Evolutionary conservation across 1,140 invertebrate genomes (phyloP).

Genomic region (Drosophila nigrodunni): DNA sequence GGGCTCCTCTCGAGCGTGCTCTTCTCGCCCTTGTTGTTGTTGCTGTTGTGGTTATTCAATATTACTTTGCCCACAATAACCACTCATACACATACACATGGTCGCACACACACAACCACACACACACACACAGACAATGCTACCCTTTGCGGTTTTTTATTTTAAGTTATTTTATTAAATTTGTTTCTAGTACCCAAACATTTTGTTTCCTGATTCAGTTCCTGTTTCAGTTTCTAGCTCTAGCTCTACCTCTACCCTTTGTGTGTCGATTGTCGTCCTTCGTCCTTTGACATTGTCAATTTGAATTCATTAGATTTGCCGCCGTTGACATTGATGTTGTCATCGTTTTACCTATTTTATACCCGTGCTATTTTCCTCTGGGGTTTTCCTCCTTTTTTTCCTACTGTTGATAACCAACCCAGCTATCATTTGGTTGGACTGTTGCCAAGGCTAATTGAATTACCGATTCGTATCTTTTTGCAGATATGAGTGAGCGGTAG

Average conservation of each 20-base stretch:
- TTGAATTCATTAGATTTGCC: slow-evolving; percentile 60
- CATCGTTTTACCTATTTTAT: slow-evolving; percentile 62
- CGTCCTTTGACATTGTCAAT: slow-evolving; percentile 69
- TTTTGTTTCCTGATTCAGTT: slow-evolving; percentile 33
- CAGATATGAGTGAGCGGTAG: slow-evolving; percentile 39
- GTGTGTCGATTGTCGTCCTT: not conserved
- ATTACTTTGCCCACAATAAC: slow-evolving; percentile 62
- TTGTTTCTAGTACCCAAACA: slow-evolving; percentile 73
- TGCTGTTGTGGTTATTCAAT: slow-evolving; percentile 80
- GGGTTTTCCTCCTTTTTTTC: slow-evolving; percentile 12
- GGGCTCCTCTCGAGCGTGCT: slow-evolving; percentile 73
- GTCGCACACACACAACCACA: slow-evolving; percentile 18
- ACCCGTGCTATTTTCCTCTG: not conserved
- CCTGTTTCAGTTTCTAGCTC: slow-evolving; percentile 22
- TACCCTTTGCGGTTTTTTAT: slow-evolving; percentile 64
- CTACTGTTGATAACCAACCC: not conserved
- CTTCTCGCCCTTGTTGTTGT: slow-evolving; percentile 26
- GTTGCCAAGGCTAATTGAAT: slow-evolving; percentile 78
- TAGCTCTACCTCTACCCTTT: too few species aligned
- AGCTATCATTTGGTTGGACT: slow-evolving; percentile 5
- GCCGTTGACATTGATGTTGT: slow-evolving; percentile 29
- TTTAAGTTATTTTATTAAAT: slow-evolving; percentile 79
- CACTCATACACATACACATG: slow-evolving; percentile 33
- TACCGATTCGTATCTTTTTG: slow-evolving; percentile 57
- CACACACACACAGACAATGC: slow-evolving; percentile 53